Evolutionary conservation across 2,113 vertebrate genomes (phyloP).

Genomic region (Shinisaurus crocodilurus): DNA sequence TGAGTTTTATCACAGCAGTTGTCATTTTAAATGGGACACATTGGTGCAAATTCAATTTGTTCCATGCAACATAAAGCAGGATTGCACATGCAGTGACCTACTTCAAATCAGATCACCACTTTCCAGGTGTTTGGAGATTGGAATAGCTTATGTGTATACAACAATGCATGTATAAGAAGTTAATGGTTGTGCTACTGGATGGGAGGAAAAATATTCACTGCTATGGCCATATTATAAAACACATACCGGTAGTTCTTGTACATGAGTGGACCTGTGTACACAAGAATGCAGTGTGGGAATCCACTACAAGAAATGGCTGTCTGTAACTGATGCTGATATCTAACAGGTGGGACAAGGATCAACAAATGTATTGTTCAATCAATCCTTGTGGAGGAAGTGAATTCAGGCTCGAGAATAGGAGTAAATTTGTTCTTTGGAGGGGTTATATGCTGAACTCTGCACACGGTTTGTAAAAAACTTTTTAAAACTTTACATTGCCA

Average conservation of each 20-base stretch:
- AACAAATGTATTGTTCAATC: not conserved
- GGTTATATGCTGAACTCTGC: not conserved
- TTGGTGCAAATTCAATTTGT: not conserved
- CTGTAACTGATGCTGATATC: not conserved
- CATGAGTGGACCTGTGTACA: not conserved
- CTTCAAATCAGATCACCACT: no score
- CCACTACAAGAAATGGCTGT: not conserved
- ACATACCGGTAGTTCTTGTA: not conserved
- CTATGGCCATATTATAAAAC: not conserved
- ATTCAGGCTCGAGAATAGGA: not conserved
- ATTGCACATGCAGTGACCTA: not conserved
- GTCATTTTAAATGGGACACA: not conserved
- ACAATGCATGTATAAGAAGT: not conserved
- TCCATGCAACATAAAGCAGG: not conserved
- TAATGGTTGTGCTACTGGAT: not conserved
- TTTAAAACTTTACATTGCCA: not conserved
- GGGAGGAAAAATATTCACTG: not conserved
- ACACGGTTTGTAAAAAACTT: not conserved
- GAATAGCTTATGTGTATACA: not conserved
- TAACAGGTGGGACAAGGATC: not conserved
- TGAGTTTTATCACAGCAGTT: not conserved
- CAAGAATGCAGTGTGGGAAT: not conserved
- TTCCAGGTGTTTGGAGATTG: not conserved
- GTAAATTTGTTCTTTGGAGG: not conserved
- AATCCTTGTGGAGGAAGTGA: not conserved